phyloP scores from a whole-genome alignment of 2,888 invertebrate species.

The Hofmannophila pseudospretella region DNA sequence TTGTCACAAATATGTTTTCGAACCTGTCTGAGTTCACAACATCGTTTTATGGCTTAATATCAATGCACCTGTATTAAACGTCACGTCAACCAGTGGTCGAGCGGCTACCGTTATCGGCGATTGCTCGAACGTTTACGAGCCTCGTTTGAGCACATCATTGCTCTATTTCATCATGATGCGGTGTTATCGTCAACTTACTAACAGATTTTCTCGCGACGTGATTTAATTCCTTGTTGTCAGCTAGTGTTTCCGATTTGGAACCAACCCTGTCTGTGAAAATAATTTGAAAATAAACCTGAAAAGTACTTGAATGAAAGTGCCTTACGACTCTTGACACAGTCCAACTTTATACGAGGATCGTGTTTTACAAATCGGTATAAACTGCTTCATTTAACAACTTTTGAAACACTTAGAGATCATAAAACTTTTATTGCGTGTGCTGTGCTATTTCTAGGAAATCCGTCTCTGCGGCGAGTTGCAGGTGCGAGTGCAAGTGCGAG shows the following conservation, averaged over 20 bases:
- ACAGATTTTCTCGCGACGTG: conserved; percentile 32
- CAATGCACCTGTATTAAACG: conserved; percentile 32
- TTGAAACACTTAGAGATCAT: neutral
- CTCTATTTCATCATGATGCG: conserved; percentile 39
- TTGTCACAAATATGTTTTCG: too few relatives aligned
- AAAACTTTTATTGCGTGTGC: neutral
- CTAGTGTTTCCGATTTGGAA: too few relatives aligned
- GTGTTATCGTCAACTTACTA: conserved; percentile 30
- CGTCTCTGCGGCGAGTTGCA: conserved; percentile 11
- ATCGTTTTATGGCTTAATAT: conserved; percentile 3
- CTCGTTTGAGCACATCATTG: conserved; percentile 43
- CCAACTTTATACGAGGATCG: too few relatives aligned
- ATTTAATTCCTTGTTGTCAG: conserved; percentile 18
- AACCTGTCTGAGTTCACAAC: neutral
- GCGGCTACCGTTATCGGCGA: conserved; percentile 46
- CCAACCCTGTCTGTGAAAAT: too few relatives aligned
- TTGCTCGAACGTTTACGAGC: conserved; percentile 44
- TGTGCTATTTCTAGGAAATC: conserved; percentile 2
- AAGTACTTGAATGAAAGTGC: too few relatives aligned
- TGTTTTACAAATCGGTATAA: too few relatives aligned
- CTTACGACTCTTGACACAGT: too few relatives aligned
- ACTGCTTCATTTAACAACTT: neutral
- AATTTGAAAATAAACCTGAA: too few relatives aligned
- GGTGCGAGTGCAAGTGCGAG: conserved; percentile 27
- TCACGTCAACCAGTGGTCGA: conserved; percentile 33